Conservation (phyloP, 1,140 invertebrate genomes). For the Rhopalosiphum maidis region DNA sequence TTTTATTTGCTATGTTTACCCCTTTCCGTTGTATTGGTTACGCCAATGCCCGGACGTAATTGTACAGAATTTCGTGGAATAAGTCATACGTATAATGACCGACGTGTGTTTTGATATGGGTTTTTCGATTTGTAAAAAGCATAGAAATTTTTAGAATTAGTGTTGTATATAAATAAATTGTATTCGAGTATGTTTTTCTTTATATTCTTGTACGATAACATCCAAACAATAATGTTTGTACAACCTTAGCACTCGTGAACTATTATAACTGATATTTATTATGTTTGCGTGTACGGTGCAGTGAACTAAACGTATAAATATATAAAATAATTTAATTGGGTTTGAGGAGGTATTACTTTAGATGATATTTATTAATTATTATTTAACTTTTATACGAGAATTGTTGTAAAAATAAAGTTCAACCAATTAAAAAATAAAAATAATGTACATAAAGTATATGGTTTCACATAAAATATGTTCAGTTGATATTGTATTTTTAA, state of each 20-base stretch:
- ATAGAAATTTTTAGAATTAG: neutral
- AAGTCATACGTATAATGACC: neutral
- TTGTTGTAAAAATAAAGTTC: neutral
- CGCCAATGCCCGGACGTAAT: neutral
- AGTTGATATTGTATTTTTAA: conserved; percentile 18
- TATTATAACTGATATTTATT: neutral
- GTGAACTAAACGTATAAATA: neutral
- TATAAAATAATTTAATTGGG: neutral
- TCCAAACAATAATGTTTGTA: neutral
- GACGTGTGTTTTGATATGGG: neutral
- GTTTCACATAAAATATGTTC: neutral
- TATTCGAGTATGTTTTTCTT: neutral
- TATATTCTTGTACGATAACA: neutral
- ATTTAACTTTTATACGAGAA: neutral
- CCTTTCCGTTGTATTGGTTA: too few relatives aligned
- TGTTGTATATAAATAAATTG: neutral
- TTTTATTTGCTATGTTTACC: too few relatives aligned
- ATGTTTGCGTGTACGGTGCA: neutral
- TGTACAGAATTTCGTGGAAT: neutral
- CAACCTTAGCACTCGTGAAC: neutral
- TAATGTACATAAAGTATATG: conserved; percentile 16
- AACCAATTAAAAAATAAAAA: neutral
- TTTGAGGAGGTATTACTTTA: neutral
- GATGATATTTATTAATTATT: neutral
- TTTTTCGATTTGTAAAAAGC: neutral